Evolutionary conservation across 2,888 invertebrate species (phyloP), one percentile per base, ranked within the genome.

Genomic region (Holacanthella duospinosa): DNA sequence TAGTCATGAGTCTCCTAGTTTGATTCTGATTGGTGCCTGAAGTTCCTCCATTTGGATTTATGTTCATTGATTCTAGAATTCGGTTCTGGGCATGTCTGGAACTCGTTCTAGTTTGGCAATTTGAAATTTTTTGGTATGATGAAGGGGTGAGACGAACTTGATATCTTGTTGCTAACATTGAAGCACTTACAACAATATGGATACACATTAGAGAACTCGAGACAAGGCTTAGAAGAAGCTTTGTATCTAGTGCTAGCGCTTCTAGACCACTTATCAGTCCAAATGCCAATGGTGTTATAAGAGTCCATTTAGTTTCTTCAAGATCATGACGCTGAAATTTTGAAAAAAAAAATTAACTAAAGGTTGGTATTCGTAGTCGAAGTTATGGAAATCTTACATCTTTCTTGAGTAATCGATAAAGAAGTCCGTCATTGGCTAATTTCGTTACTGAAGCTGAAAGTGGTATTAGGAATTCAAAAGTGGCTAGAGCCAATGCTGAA

Each of bases 391-490:
- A 21, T 12, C 19, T 48, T 71, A 72, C 70, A 24, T 64, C 63
- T 65, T 71, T 70, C 43, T 69, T 66, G n/a, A 72, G 67, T 43
- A 71, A 70, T 55, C 72, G 65, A 62, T 72, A 72, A n/a, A 72
- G 62, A 24, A 72, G 64, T 16, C 72, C 72, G 55, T 71, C 71
- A 62, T 69, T 69, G 25, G 70, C 70, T 56, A 72, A 63, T 64
- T 67, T 70, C 26, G 72, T 72, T 12, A 70, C 70, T 9, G 63
- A 58, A 9, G 61, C 55, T 25, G 66, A 64, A 27, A 72, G 25
- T 27, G 72, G 72, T 24, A 72, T 68, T n/a, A 72, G 61, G 55
- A 72, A 72, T 65, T 72, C 72, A 54, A 72, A 71, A 2, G 72
- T 72, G 12, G 71, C 63, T 12, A 72, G 48, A 12, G 72, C 66